phyloP scores from a whole-genome alignment of 2,113 vertebrate genomes.

The Pimephales promelas region DNA sequence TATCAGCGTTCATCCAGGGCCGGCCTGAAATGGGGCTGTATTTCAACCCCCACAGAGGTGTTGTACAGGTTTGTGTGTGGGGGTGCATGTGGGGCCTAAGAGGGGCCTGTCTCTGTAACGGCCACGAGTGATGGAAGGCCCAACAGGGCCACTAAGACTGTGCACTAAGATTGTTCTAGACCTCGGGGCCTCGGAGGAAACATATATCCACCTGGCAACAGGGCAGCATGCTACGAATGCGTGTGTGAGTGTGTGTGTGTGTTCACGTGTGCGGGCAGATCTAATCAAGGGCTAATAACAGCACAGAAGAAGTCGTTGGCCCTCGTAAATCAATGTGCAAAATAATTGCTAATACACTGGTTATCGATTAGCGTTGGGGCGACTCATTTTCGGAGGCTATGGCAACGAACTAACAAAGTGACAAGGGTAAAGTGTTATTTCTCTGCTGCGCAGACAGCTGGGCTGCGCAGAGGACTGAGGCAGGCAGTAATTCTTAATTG shows the following conservation, averaged over 20 bases:
- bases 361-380: slow-evolving; percentile 96
- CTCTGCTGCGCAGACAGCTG: slow-evolving; percentile 56
- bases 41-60: slow-evolving; percentile 48
- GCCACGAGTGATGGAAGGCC: slow-evolving; percentile 88
- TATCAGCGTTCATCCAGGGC: slow-evolving; percentile 49
- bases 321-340: slow-evolving; percentile 99
- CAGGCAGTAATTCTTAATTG: slow-evolving; percentile 99
- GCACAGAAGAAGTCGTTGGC: slow-evolving; percentile 87
- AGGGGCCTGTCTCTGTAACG: slow-evolving; percentile 88
- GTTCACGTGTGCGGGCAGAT: slow-evolving; percentile 83
- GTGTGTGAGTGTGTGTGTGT: slow-evolving; percentile 42
- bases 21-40: slow-evolving; percentile 52
- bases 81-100: slow-evolving; percentile 56
- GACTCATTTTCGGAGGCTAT: slow-evolving; percentile 90
- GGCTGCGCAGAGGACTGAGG: slow-evolving; percentile 75
- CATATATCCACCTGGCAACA: slow-evolving; percentile 87
- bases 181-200: slow-evolving; percentile 85
- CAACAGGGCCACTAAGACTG: slow-evolving; percentile 80
- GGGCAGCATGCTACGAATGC: slow-evolving; percentile 66
- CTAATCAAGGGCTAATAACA: slow-evolving; percentile 99
- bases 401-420: slow-evolving; percentile 94
- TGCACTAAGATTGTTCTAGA: slow-evolving; percentile 87
- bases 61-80: slow-evolving; percentile 36
- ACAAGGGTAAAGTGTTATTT: slow-evolving; percentile 99
- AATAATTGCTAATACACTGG: slow-evolving; percentile 99